These are phyloP conservation scores for Ormia ochracea DNA, from an alignment of 2,888 invertebrate genomes.

Conservation along the genomic window DNA sequence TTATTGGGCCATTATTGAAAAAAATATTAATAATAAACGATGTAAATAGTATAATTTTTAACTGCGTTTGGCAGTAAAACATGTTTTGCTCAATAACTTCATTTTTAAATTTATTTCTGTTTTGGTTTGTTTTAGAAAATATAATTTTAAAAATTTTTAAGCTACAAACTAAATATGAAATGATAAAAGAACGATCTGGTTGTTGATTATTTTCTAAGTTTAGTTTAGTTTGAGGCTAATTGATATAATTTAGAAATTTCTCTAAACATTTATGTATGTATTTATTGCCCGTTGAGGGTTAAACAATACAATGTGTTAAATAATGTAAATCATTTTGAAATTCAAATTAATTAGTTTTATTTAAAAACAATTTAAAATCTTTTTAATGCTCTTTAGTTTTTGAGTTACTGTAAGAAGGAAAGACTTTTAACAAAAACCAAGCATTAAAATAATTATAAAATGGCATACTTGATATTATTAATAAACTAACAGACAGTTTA, in stretches of 20 bases:
- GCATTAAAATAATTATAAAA: neutral
- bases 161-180: constrained; percentile 26
- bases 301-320: neutral
- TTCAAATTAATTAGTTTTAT: neutral
- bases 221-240: constrained; percentile 76
- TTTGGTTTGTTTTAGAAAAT: constrained; percentile 42
- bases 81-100: constrained; percentile 47
- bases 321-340: neutral
- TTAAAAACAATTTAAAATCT: neutral
- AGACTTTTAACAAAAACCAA: neutral
- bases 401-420: neutral
- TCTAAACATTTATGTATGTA: constrained; percentile 13
- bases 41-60: constrained; percentile 56
- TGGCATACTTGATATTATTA: constrained; percentile 18
- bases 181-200: constrained; percentile 61
- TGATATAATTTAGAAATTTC: constrained; percentile 41
- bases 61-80: constrained; percentile 56
- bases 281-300: constrained; percentile 7
- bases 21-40: neutral
- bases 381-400: neutral
- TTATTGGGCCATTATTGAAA: neutral
- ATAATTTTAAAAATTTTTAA: constrained; percentile 36
- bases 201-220: constrained; percentile 77
- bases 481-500: no score
- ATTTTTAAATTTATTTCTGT: constrained; percentile 19